Conservation (phyloP, 1,140 invertebrate genomes). For the Drosophila kanapiae region DNA sequence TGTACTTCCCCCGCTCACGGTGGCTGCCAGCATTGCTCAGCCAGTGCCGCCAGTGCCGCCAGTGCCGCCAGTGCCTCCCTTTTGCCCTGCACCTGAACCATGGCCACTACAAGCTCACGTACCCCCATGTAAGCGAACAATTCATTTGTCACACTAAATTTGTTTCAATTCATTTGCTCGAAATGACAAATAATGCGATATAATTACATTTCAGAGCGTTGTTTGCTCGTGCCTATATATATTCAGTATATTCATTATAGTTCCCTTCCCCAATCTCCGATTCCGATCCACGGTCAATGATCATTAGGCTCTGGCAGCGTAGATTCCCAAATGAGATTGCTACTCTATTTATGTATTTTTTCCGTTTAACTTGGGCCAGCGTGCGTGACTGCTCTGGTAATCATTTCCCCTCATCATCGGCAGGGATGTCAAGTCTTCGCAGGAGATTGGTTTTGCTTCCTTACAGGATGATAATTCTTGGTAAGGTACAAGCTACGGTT, state of each 20-base stretch:
- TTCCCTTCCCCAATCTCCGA: not conserved
- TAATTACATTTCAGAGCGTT: constrained; percentile 71
- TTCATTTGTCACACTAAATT: constrained; percentile 85
- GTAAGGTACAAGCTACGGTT: not conserved
- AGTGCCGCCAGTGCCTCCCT: not conserved
- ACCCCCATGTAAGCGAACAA: constrained; percentile 58
- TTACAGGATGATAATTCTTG: not conserved
- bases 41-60: not conserved
- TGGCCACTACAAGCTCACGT: constrained; percentile 11
- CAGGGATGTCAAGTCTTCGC: constrained; percentile 10
- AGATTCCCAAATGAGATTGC: constrained; percentile 81
- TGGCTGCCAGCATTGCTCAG: constrained; percentile 34
- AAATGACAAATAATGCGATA: constrained; percentile 83
- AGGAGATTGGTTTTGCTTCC: not conserved
- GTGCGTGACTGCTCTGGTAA: constrained; percentile 57
- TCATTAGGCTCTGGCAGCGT: constrained; percentile 55
- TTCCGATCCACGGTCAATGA: constrained; percentile 26
- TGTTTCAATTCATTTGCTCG: constrained; percentile 85
- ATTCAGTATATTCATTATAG: not conserved
- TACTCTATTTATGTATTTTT: constrained; percentile 82
- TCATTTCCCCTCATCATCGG: constrained; percentile 73
- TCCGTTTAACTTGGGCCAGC: constrained; percentile 68
- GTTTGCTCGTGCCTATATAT: constrained; percentile 14
- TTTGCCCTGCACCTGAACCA: constrained; percentile 6
- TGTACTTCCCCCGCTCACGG: constrained; percentile 27